phyloP scores from a whole-genome alignment of 2,113 vertebrate genomes.

The Hippocampus comes region DNA sequence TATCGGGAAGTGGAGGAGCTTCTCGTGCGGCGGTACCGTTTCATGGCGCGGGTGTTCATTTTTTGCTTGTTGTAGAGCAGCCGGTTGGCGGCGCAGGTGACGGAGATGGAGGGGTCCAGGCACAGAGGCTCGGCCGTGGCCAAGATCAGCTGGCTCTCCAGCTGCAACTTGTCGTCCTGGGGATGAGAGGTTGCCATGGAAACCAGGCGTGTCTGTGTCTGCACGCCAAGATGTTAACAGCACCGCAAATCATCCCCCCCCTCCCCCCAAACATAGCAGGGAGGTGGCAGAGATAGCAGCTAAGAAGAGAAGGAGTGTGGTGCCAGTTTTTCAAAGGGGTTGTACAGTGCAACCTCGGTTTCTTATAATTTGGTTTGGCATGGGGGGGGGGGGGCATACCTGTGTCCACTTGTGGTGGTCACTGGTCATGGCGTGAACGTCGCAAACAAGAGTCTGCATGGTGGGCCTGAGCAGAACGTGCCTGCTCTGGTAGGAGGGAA shows the following conservation, averaged over 20 bases:
- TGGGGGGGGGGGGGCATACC: slow-evolving; percentile 64
- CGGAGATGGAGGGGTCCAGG: slow-evolving; percentile 95
- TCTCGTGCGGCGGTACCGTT: slow-evolving; percentile 70
- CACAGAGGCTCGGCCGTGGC: slow-evolving; percentile 95
- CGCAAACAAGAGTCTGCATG: slow-evolving; percentile 98
- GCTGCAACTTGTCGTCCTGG: slow-evolving; percentile 93
- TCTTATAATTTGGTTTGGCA: too few relatives aligned
- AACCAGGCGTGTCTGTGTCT: neutral
- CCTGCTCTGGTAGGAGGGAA: slow-evolving; percentile 88
- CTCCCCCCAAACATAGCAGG: too few relatives aligned
- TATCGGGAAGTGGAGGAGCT: too few relatives aligned
- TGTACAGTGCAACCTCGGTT: too few relatives aligned
- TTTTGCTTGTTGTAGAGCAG: slow-evolving; percentile 97
- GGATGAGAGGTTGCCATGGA: slow-evolving; percentile 4
- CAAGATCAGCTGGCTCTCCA: slow-evolving; percentile 95
- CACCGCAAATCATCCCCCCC: too few relatives aligned
- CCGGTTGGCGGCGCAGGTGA: slow-evolving; percentile 91
- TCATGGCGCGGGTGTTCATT: slow-evolving; percentile 96
- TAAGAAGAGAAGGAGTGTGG: too few relatives aligned
- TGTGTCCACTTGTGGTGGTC: slow-evolving; percentile 99
- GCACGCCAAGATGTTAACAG: too few relatives aligned
- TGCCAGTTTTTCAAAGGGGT: too few relatives aligned
- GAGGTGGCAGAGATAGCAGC: too few relatives aligned
- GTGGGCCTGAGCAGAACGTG: slow-evolving; percentile 93
- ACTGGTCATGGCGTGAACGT: slow-evolving; percentile 96